Base-by-base conservation (phyloP, 2,888 invertebrate species). In the Lasioglossum marginatum region DNA sequence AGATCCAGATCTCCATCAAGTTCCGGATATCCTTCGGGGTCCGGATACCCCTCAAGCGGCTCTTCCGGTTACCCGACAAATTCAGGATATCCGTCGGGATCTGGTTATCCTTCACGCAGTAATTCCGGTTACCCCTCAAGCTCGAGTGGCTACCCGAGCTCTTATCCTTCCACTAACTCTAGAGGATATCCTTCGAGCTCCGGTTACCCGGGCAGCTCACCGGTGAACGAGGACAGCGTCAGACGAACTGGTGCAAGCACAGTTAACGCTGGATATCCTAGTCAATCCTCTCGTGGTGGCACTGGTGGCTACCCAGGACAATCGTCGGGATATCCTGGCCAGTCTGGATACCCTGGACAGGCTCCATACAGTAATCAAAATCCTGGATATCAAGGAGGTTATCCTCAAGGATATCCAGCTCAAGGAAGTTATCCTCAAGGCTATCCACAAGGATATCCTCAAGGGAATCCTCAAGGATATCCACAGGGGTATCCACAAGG, bases 221-320 rank as follows among this genome's bases (percentile, higher is more conserved):
- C 81, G 43, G 73, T 60, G 1, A 81, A 81, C 57, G 88, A 92
- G 12, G 79, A 77, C 34, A 68, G 78, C 12, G 37, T 87, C 6
- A 82, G 87, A 48, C 88, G 92, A 79, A 81, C 91, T 6, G 87
- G 84, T 14, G 86, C 85, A 0, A 91, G 63, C 45, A 75, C 86
- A 3, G 90, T 93, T 8, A 93, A 92, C 27, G 89, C 92, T n/a
- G 92, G 72, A 6, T 77, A 85, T 60, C 82, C 83, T 19, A 78
- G 79, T 31, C 76, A 81, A 71, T 74, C 86, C 6, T 52, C 88
- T 0, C 63, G 52, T 5, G 68, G 80, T 6, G 80, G 72, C 8
- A 45, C 52, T 8, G 71, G 83, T 10, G 80, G 72, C 3, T 71
- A 88, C 75, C 82, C 82, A 12, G 79, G 79, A 34, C 76, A 79